Conservation (phyloP, 92 coral and sea anemone genomes). For the Metridium senile region DNA sequence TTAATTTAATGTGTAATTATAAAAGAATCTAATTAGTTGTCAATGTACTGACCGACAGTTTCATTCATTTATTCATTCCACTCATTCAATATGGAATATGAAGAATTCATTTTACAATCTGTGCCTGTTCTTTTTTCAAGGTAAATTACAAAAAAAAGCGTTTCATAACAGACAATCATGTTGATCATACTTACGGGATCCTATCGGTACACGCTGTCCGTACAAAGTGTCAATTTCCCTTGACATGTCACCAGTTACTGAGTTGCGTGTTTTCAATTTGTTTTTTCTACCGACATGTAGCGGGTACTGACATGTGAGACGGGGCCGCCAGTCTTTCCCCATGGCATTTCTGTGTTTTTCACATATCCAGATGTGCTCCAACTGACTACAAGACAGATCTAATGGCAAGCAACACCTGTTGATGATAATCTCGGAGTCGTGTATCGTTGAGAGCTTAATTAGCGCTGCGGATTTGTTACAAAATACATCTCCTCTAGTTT, state of each 20-base stretch:
- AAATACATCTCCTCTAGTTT: too few species aligned
- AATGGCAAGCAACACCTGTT: slow-evolving; percentile 50
- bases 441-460: neutral
- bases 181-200: slow-evolving; percentile 73
- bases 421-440: slow-evolving; percentile 60
- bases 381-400: slow-evolving; percentile 51
- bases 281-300: slow-evolving; percentile 56
- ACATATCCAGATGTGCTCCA: slow-evolving; percentile 60
- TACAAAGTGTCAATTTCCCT: slow-evolving; percentile 49
- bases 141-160: too few species aligned
- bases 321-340: slow-evolving; percentile 64
- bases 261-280: slow-evolving; percentile 52
- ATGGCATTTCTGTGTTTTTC: slow-evolving; percentile 52
- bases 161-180: too few species aligned
- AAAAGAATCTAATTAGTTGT: too few species aligned
- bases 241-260: slow-evolving; percentile 50
- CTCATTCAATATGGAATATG: too few species aligned
- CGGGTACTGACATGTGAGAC: slow-evolving; percentile 61
- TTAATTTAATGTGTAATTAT: too few species aligned
- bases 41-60: too few species aligned
- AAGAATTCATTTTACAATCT: too few species aligned
- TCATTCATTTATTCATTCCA: too few species aligned
- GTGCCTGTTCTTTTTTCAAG: too few species aligned
- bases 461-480: too few species aligned
- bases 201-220: slow-evolving; percentile 54